Evolutionary conservation across 2,888 invertebrate genomes (phyloP), one percentile per base, ranked within the genome.

Genomic region (Leptogaster cylindrica): DNA sequence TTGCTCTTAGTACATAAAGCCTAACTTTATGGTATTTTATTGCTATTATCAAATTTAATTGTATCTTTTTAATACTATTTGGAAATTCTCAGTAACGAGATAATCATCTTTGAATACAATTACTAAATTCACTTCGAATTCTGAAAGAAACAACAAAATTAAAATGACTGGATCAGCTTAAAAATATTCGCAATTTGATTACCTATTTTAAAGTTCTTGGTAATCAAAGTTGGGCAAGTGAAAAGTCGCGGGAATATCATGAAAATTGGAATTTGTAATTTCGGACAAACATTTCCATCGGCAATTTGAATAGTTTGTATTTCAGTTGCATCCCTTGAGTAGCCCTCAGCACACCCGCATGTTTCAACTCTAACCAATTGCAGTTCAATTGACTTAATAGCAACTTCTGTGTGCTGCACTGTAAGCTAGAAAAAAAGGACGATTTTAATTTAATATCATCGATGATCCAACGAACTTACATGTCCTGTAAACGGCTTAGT

Each of bases 281-380:
- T 89, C 68, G 91, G 87, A 61, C 88, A 85, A 63, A 95, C 89
- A 82, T 97, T 94, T 27, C 97, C 97, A 77, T 93, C 95, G 1
- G 93, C 95, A 70, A 97, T 90, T 85, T 98, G 97, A 77, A 98
- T 95, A 79, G 96, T 97, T 84, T 97, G 97, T 73, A 98, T 94
- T 86, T 98, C 97, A 6, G 97, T 97, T 14, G 95, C 96, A 93
- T 97, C 97, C 81, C 90, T 88, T 1, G 95, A 78, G 81, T 91
- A 95, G 10, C 95, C 97, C 79, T 95, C 95, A 0, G 91, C 89
- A 78, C 92, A 91, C 52, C 97, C 97, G 79, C 96, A 96, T 0
- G 96, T 97, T 82, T 98, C 97, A 1, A 97, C 93, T 65, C 97
- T 84, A 1, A 97, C 92, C 70, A 98, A 83, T 80, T 97, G 97